Conservation (phyloP, 2,797 vertebrate genomes). For the Carduelis carduelis region DNA sequence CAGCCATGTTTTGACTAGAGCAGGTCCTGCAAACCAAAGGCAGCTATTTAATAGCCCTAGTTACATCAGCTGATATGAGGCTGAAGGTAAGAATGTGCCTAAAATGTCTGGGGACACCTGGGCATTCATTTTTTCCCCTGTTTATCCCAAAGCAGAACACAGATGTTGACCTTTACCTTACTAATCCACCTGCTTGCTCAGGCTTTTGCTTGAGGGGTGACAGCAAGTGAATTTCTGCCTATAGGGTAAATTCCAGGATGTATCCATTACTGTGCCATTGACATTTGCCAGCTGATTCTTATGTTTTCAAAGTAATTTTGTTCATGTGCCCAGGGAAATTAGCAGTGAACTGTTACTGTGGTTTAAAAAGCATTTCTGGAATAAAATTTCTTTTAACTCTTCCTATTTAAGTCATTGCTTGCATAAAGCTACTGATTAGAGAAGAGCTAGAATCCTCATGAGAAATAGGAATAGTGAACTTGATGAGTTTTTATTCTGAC, state of each 20-base stretch:
- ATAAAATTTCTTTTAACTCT: constrained; percentile 44
- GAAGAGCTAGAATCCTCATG: constrained; percentile 1
- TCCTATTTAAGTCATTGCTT: constrained; percentile 19
- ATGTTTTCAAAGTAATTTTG: constrained; percentile 47
- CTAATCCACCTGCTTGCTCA: constrained; percentile 37
- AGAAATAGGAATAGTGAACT: background rate
- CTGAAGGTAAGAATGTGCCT: background rate
- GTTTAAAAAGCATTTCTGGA: constrained; percentile 34
- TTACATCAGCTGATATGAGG: background rate
- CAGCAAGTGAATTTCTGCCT: constrained; percentile 36
- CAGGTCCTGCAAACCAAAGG: background rate
- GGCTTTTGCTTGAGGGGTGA: constrained; percentile 51
- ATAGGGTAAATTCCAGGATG: constrained; percentile 32
- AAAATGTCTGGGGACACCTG: background rate
- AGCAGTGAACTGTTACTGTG: background rate
- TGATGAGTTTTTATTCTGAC: background rate
- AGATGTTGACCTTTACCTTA: constrained; percentile 56
- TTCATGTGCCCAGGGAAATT: constrained; percentile 55
- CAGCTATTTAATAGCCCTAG: background rate
- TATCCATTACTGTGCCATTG: constrained; percentile 38
- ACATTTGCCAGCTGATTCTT: constrained; percentile 42
- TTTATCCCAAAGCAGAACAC: constrained; percentile 17
- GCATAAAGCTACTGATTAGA: constrained; percentile 8
- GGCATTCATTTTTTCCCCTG: background rate
- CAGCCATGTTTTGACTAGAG: background rate